phyloP scores from a whole-genome alignment of 2,113 vertebrate species.

The Pontoporia blainvillei region DNA sequence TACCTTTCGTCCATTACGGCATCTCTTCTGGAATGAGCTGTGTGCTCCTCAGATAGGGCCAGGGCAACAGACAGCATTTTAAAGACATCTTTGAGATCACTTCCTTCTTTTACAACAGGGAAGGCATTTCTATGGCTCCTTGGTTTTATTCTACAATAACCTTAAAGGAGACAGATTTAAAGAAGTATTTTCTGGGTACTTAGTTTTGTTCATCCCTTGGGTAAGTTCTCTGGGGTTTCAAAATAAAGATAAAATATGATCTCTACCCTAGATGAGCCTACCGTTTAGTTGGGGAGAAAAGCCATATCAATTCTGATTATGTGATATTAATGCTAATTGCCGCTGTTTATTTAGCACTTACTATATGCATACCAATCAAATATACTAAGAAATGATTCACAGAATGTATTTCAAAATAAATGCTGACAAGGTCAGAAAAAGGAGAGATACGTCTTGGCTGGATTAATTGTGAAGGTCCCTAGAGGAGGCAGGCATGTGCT shows the following conservation, averaged over 20 bases:
- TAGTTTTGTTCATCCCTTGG: not conserved
- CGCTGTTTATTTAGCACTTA: constrained; percentile 9
- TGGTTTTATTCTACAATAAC: constrained; percentile 26
- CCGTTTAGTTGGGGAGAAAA: not conserved
- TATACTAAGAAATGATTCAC: not conserved
- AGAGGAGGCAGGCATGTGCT: not conserved
- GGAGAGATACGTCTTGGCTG: not conserved
- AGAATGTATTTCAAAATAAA: not conserved
- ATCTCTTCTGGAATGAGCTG: constrained; percentile 55
- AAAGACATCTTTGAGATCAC: constrained; percentile 46
- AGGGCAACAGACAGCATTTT: constrained; percentile 36
- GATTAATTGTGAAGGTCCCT: not conserved
- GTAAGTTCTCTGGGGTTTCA: not conserved
- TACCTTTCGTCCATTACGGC: constrained; percentile 46
- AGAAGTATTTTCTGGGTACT: constrained; percentile 16
- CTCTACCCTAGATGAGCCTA: not conserved
- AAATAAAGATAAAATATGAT: not conserved
- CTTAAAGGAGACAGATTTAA: constrained; percentile 18
- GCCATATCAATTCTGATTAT: not conserved
- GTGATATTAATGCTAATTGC: not conserved
- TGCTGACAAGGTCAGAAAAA: not conserved
- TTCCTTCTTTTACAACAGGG: not conserved
- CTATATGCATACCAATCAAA: not conserved
- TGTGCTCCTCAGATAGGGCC: not conserved
- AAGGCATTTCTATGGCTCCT: constrained; percentile 13